These are phyloP conservation scores for Serranus cabrilla DNA, from an alignment of 2,797 vertebrate genomes.

Conservation along the genomic window DNA sequence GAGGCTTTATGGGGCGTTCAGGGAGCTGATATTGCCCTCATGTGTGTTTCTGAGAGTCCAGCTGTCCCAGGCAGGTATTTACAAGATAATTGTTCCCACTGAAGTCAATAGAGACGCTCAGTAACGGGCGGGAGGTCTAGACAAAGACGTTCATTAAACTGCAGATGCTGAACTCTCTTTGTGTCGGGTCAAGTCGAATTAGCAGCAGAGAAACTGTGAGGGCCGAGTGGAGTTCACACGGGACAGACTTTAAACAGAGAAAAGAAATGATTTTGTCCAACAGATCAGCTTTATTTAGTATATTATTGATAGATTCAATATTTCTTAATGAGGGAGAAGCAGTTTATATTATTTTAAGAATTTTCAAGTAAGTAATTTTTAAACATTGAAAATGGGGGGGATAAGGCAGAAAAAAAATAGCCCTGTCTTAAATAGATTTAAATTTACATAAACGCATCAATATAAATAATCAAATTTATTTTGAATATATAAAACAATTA, in stretches of 20 bases:
- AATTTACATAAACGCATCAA: too few relatives aligned
- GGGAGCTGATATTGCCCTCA: constrained; percentile 15
- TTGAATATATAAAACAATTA: too few relatives aligned
- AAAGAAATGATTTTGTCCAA: too few relatives aligned
- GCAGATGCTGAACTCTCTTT: constrained; percentile 23
- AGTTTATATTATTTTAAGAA: too few relatives aligned
- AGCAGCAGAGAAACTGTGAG: constrained; percentile 1
- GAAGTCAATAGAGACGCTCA: background rate
- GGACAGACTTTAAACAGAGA: background rate
- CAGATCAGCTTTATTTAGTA: background rate
- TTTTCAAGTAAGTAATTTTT: too few relatives aligned
- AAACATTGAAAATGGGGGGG: too few relatives aligned
- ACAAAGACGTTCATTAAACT: background rate
- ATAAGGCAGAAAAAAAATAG: too few relatives aligned
- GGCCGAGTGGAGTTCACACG: background rate
- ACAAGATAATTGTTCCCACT: constrained; percentile 39
- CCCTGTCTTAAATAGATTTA: too few relatives aligned
- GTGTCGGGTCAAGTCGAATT: constrained; percentile 11
- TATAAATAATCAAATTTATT: too few relatives aligned
- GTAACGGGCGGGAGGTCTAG: constrained; percentile 15
- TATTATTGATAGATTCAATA: background rate
- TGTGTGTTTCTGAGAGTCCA: background rate
- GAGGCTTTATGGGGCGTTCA: constrained; percentile 13
- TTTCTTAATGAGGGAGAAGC: too few relatives aligned
- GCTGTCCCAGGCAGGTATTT: constrained; percentile 47